Conservation (phyloP, 2,113 vertebrate genomes). For the Platycercus adscitus region DNA sequence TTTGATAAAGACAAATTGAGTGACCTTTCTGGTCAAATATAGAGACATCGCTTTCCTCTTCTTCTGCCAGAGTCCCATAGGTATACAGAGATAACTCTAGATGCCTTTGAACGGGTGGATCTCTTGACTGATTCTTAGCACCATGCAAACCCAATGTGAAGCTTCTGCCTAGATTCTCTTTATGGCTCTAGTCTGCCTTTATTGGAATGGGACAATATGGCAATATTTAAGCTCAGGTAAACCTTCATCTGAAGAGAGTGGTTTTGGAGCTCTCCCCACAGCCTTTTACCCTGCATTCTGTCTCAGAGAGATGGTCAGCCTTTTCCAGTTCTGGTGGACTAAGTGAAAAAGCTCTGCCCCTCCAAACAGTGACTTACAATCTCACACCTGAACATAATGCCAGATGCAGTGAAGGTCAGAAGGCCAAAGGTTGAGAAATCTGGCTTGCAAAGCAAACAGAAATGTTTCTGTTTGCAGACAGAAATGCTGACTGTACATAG, state of each 20-base stretch:
- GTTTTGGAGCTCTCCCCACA: neutral
- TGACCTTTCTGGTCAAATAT: neutral
- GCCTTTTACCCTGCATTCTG: neutral
- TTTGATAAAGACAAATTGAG: conserved; percentile 48
- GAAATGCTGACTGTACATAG: conserved; percentile 68
- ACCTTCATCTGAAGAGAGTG: neutral
- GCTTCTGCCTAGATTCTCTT: neutral
- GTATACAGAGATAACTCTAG: neutral
- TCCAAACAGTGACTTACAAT: neutral
- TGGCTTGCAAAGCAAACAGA: conserved; percentile 61
- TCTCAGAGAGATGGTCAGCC: neutral
- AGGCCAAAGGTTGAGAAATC: conserved; percentile 69
- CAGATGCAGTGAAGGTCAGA: conserved; percentile 56
- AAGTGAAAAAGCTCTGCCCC: neutral
- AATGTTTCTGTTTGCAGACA: conserved; percentile 67
- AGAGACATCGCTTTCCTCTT: neutral
- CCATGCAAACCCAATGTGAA: neutral
- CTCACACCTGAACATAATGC: conserved; percentile 35
- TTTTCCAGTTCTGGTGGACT: neutral
- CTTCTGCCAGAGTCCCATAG: neutral
- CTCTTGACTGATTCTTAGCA: neutral
- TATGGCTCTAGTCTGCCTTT: neutral
- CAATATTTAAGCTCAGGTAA: neutral
- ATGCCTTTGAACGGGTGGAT: neutral
- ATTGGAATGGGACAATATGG: neutral